Evolutionary conservation across 2,888 invertebrate species (phyloP).

Genomic region (Drosophila yooni): DNA sequence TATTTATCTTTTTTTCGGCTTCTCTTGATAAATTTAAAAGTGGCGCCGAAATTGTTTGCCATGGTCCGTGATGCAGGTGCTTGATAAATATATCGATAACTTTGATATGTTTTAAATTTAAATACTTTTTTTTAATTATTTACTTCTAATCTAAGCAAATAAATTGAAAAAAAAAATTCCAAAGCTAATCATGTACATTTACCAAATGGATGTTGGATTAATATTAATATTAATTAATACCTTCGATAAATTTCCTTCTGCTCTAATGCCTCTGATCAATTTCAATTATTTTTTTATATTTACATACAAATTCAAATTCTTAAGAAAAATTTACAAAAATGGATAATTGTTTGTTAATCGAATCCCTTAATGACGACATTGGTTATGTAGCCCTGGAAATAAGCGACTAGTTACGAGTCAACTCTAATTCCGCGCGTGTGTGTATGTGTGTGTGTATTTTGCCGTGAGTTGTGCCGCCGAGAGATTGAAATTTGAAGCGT

Average conservation of each 20-base stretch:
- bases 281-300: not conserved
- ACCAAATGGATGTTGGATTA: not conserved
- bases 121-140: not conserved
- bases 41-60: not conserved
- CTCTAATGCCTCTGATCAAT: not conserved
- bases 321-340: fast-evolving
- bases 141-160: not conserved
- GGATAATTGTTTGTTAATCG: not conserved
- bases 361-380: not conserved
- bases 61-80: not conserved
- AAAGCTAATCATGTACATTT: not conserved
- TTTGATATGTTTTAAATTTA: not conserved
- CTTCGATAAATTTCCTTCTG: not conserved
- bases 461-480: conserved; percentile 61
- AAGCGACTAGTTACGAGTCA: conserved; percentile 27
- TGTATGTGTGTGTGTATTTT: conserved; percentile 39
- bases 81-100: not conserved
- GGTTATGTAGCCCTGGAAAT: conserved; percentile 2
- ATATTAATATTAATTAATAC: not conserved
- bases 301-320: not conserved
- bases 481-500: conserved; percentile 43
- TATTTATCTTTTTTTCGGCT: conserved; percentile 1
- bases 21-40: not conserved
- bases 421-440: conserved; percentile 24
- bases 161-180: not conserved